Evolutionary conservation across 2,888 invertebrate genomes (phyloP).

Genomic region (Aphidius colemani): DNA sequence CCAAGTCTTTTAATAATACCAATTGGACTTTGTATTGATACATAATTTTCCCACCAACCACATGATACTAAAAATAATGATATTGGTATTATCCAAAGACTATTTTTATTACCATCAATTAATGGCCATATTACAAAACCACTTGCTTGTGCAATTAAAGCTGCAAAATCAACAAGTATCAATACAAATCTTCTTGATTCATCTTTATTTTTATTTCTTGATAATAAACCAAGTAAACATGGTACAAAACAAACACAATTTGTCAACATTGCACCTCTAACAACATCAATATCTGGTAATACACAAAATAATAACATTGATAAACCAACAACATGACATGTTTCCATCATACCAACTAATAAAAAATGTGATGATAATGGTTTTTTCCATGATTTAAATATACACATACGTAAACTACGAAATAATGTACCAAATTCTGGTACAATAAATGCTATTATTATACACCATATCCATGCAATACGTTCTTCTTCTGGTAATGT

Average conservation of each 20-base stretch:
- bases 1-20: constrained; percentile 77
- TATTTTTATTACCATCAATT: constrained; percentile 71
- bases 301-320: constrained; percentile 86
- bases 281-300: constrained; percentile 89
- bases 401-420: constrained; percentile 83
- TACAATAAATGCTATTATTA: constrained; percentile 83
- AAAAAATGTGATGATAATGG: constrained; percentile 72
- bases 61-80: constrained; percentile 85
- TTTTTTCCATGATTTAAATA: constrained; percentile 84
- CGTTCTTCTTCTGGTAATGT: constrained; percentile 83
- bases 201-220: constrained; percentile 73
- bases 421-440: constrained; percentile 89
- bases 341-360: constrained; percentile 81
- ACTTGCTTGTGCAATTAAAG: constrained; percentile 86
- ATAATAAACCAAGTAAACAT: constrained; percentile 73
- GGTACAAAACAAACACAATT: constrained; percentile 95
- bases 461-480: constrained; percentile 91
- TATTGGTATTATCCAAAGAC: constrained; percentile 85
- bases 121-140: constrained; percentile 93
- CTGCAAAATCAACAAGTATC: constrained; percentile 81
- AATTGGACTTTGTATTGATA: constrained; percentile 82
- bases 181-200: constrained; percentile 79
- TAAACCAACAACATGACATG: constrained; percentile 85
- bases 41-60: constrained; percentile 99
- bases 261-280: constrained; percentile 94